Percentiles rank a stretch among this genome's conserved stretches.
Evolutionary conservation across 2,113 vertebrate genomes (phyloP).

Genomic region (Alces alces): DNA sequence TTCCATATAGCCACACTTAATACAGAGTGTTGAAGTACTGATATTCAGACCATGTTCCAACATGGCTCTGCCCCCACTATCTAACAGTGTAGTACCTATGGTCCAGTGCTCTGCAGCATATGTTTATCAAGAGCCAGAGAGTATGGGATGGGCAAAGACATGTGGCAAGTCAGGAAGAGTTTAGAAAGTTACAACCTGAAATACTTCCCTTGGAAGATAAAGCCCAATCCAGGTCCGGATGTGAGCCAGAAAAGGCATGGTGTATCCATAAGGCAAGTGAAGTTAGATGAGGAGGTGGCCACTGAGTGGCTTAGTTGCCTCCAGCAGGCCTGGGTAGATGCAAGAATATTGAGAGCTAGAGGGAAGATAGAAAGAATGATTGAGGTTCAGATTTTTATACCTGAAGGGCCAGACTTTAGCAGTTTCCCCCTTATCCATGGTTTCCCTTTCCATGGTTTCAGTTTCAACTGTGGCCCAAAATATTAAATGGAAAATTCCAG

Average conservation of each 20-base stretch:
- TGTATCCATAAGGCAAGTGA: neutral
- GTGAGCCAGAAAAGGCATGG: neutral
- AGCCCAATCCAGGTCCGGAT: neutral
- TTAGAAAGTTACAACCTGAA: neutral
- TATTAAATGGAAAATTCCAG: neutral
- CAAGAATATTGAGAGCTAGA: neutral
- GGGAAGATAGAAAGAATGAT: neutral
- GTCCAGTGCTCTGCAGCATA: neutral
- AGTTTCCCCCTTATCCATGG: neutral
- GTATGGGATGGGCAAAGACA: neutral
- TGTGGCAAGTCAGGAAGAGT: neutral
- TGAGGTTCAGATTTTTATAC: neutral
- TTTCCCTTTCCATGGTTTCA: neutral
- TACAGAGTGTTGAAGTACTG: neutral
- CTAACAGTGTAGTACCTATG: neutral
- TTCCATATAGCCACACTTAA: neutral
- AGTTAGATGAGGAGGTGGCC: neutral
- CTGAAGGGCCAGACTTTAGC: neutral
- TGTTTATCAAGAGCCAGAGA: neutral
- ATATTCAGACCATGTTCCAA: neutral
- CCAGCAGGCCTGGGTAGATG: neutral
- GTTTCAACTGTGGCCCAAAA: neutral
- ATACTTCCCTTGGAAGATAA: neutral
- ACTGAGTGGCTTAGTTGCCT: neutral
- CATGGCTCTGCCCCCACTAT: neutral